phyloP scores from a whole-genome alignment of 2,113 vertebrate genomes.

The Leptosomus discolor region DNA sequence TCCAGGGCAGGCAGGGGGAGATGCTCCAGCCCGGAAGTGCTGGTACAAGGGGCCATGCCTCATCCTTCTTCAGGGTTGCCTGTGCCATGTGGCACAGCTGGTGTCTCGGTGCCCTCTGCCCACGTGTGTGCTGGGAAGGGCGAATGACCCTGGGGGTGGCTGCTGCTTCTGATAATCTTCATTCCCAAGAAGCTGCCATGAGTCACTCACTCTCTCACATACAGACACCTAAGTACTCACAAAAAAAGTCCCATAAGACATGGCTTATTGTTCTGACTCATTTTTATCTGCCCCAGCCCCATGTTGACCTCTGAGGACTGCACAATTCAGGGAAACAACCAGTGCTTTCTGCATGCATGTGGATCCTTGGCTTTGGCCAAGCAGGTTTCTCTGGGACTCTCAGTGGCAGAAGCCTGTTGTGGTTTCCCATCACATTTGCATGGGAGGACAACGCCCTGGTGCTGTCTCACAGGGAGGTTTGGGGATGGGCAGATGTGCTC shows the following conservation, averaged over 20 bases:
- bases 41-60: background rate
- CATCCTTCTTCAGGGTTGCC: background rate
- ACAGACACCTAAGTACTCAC: background rate
- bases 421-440: background rate
- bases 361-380: background rate
- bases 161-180: background rate
- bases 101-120: background rate
- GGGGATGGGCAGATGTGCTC: background rate
- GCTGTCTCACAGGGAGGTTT: background rate
- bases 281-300: background rate
- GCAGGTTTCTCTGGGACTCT: background rate
- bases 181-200: background rate
- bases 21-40: background rate
- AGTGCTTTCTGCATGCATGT: rapidly evolving
- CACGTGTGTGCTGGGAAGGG: background rate
- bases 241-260: background rate
- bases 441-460: background rate
- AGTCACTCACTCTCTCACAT: background rate
- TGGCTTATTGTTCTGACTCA: background rate
- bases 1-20: background rate
- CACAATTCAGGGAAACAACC: background rate
- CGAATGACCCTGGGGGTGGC: background rate
- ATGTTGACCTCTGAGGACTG: background rate
- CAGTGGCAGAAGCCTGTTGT: background rate
- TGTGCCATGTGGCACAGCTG: rapidly evolving